Evolutionary conservation across 2,888 invertebrate species (phyloP), one percentile per base, ranked within the genome.

Genomic region (Drosophila limbata): DNA sequence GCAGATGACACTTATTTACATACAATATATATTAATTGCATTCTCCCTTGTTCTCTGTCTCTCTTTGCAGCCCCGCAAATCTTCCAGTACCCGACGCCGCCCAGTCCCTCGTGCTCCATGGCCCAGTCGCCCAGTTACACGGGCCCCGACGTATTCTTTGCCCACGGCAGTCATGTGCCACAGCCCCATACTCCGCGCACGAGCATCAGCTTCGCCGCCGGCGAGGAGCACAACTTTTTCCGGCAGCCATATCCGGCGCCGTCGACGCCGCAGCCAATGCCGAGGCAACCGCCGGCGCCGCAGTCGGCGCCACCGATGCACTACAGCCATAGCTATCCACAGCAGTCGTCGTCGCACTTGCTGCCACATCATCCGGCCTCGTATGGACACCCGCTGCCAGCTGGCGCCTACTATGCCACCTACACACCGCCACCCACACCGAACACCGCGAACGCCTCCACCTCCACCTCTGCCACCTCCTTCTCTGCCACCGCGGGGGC

Each of bases 31-130:
- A 35, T 40, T 28, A 17, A 51, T 56, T 64, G 10, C 40, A 6
- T 60, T 57, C 48, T 59, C 31, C 39, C 19, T 42, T 17, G 51
- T 19, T 33, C 31, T 51, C 37, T 53, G 47, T 61, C 17, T 68
- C 68, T 53, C 37, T 51, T 88, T 90, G 17, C 81, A 93, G 93
- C 91, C 67, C 85, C 92, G 50, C 92, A 92, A 55, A 88, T 91
- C 65, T 92, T 92, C 65, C 92, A 92, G 77, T 92, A 91, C 79
- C 91, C 92, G 62, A 87, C 90, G 69, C 92, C 93, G 53, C 91
- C 91, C 66, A 93, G 93, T 69, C 93, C 93, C 61, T 92, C 92
- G 3, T 93, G 92, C 73, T 91, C 90, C 45, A 75, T 84, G 15
- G 66, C 70, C 33, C 88, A 90, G 74, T 92, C 91, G 74, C 90